These are phyloP conservation scores for Sciaenops ocellatus DNA, from an alignment of 2,797 vertebrate species.

Conservation along the genomic window DNA sequence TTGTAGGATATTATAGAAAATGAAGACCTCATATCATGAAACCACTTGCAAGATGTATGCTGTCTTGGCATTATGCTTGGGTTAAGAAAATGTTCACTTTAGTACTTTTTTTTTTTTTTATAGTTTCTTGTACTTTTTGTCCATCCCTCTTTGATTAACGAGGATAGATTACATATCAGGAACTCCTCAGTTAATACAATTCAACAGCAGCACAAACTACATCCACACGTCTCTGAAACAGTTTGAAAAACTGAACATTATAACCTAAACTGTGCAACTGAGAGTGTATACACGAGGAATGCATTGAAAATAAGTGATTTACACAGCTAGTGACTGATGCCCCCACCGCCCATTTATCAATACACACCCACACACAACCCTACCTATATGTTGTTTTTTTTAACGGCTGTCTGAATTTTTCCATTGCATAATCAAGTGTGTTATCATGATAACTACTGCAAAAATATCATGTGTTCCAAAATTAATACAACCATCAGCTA, in stretches of 20 bases:
- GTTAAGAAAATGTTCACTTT: too few relatives aligned
- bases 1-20: neutral
- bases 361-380: neutral
- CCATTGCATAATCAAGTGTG: neutral
- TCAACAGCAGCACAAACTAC: neutral
- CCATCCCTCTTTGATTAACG: neutral
- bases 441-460: neutral
- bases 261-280: neutral
- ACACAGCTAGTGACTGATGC: neutral
- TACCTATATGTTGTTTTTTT: neutral
- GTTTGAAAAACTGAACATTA: neutral
- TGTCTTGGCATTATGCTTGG: too few relatives aligned
- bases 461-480: neutral
- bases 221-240: neutral
- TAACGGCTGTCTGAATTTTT: neutral
- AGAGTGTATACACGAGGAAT: neutral
- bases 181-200: neutral
- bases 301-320: neutral
- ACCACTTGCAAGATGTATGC: neutral
- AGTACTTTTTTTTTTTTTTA: too few relatives aligned
- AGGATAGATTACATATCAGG: neutral
- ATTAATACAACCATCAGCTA: neutral
- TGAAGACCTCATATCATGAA: neutral
- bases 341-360: neutral
- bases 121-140: neutral